Base-by-base conservation (phyloP, 2,797 vertebrate species). In the Ambastaia sidthimunki region DNA sequence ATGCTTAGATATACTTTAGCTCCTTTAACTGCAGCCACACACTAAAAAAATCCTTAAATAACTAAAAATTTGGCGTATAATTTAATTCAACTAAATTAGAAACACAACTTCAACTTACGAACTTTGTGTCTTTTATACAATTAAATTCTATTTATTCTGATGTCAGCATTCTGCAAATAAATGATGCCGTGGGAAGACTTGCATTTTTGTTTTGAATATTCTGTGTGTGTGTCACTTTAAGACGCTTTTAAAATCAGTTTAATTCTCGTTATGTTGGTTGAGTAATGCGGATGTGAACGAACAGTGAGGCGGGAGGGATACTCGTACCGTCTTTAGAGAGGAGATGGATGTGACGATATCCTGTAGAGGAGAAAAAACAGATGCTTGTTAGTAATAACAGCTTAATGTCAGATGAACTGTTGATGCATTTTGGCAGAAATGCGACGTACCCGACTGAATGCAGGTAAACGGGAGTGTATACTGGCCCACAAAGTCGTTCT, bases 401-500 rank as follows among this genome's bases (percentile, higher is more conserved):
- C 31, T 60, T 4, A 37, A 60, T 3, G 1, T 7, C 15, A 9
- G 41, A 60, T 60, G 7, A 0, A 63, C 54, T 41, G 67, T 44
- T 41, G 1, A 71, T 65, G 19, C 6, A 60, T 48, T 31, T 47
- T 9, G 19, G 16, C 11, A 28, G 23, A 57, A 50, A 6, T 10
- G 31, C 34, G 23, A 3, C 90, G 86, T 2, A 96, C 96, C 96
- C 93, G 94, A 92, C 84, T 94, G 94, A 86, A 96, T 90, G 81
- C 94, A 95, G 78, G 85, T 90, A 82, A 96, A 92, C 0, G 96
- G 95, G 23, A 97, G 87, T 0, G 95, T 93, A 65, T 93, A 97
- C 90, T 97, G 96, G 25, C 95, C 96, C 23, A 97, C 91, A 84
- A 97, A 97, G 83, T 96, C 95, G 18, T 97, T 95, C 76, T 94